Evolutionary conservation across 2,797 vertebrate genomes (phyloP), one percentile per base, ranked within the genome.

Genomic region (Hydrolagus colliei): DNA sequence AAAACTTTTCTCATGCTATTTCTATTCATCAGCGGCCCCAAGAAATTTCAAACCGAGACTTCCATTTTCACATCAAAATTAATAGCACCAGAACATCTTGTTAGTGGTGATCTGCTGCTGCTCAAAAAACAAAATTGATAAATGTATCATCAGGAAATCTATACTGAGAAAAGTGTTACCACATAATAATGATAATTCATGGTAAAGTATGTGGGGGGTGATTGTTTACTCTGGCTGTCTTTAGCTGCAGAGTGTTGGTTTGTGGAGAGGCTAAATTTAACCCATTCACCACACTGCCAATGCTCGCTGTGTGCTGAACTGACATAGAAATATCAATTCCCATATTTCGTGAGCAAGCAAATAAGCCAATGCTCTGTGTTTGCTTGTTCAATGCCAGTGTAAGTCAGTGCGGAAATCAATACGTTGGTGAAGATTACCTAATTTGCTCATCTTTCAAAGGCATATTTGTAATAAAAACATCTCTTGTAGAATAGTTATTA

Each of bases 61-160:
- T n/a, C 86, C 71, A 87, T 68, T 82, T 82, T 82, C 78, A 67
- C 11, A 63, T 10, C 4, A 87, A 89, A 88, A 73, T n/a, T 87
- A 89, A 86, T 85, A 75, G 71, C 63, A 85, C 0, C 20, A 86
- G 13, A 52, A 13, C 84, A 72, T 86, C 68, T 88, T 87, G 7
- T 86, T 77, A 87, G 4, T 65, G 86, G 86, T n/a, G 3, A 75
- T 85, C 27, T 67, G 73, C 63, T 82, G 85, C 77, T 73, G 11
- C 32, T 2, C 10, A 85, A 87, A n/a, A 12, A 68, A 72, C 73
- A 68, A 86, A 61, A 89, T 88, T 87, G 87, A 88, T 90, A 87
- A 80, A 89, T 87, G 87, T 89, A 90, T 87, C 87, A 87, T 85
- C 71, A 88, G 72, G 6, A 90, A 87, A 86, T 85, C 86, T 72